phyloP scores from a whole-genome alignment of 2,888 invertebrate species.

The Trichopoda pennipes region DNA sequence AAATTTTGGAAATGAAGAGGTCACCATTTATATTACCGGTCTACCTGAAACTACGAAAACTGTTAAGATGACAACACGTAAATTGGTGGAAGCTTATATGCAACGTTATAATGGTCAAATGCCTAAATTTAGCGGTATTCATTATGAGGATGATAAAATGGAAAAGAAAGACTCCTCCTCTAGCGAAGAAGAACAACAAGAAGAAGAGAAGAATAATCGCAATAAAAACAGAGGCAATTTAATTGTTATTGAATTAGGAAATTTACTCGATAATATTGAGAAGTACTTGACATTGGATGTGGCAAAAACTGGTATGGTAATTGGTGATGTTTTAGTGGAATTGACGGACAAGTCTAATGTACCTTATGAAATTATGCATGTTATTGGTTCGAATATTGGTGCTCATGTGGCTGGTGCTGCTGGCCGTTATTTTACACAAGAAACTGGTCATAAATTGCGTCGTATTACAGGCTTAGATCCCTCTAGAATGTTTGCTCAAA shows the following conservation, averaged over 20 bases:
- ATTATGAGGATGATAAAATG: conserved; percentile 17
- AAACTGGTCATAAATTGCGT: conserved; percentile 76
- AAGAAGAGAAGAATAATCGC: neutral
- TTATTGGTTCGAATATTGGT: conserved; percentile 76
- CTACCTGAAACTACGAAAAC: conserved; percentile 73
- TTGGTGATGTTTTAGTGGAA: conserved; percentile 75
- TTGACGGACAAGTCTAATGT: conserved; percentile 71
- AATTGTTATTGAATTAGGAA: conserved; percentile 77
- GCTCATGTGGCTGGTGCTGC: conserved; percentile 79
- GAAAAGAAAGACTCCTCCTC: conserved; percentile 15
- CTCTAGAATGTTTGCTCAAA: conserved; percentile 73
- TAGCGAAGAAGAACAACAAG: conserved; percentile 55
- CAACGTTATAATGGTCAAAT: conserved; percentile 74
- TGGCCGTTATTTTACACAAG: conserved; percentile 74
- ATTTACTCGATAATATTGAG: conserved; percentile 72
- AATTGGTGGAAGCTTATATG: conserved; percentile 75
- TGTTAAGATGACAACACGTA: conserved; percentile 72
- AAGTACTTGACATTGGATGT: conserved; percentile 74
- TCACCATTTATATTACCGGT: conserved; percentile 77
- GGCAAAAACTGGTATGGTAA: conserved; percentile 72
- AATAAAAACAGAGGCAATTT: conserved; percentile 71
- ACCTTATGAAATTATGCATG: conserved; percentile 75
- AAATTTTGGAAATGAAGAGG: conserved; percentile 75
- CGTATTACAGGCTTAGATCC: conserved; percentile 79
- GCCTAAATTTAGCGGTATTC: conserved; percentile 1